Conservation (phyloP, 2,797 vertebrate genomes). For the Tadarida brasiliensis region DNA sequence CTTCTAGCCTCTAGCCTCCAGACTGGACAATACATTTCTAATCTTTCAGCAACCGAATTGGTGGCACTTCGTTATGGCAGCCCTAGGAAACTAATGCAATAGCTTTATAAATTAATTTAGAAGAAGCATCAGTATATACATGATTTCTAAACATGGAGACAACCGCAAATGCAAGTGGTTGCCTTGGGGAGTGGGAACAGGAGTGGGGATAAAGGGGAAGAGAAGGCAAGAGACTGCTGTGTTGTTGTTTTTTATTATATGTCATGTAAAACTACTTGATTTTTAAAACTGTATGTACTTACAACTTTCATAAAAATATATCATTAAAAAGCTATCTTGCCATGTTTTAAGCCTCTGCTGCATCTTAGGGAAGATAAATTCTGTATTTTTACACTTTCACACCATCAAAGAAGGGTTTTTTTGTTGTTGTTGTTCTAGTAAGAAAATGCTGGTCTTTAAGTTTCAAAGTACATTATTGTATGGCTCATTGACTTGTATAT, state of each 20-base stretch:
- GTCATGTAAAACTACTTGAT: slow-evolving; percentile 12
- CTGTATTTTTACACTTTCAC: slow-evolving; percentile 19
- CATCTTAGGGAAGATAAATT: slow-evolving; percentile 58
- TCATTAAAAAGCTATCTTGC: slow-evolving; percentile 54
- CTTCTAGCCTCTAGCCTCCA: background rate
- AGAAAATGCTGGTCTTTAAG: slow-evolving; percentile 40
- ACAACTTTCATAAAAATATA: slow-evolving; percentile 48
- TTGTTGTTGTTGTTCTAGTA: background rate
- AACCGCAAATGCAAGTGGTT: background rate
- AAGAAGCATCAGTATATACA: background rate
- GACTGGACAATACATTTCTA: background rate
- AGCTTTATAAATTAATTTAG: background rate
- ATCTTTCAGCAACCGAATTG: background rate
- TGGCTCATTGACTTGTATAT: background rate
- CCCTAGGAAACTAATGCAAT: slow-evolving; percentile 15
- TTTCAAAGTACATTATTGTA: slow-evolving; percentile 25
- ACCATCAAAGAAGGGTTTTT: slow-evolving; percentile 2
- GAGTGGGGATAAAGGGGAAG: background rate
- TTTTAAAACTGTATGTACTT: slow-evolving; percentile 33
- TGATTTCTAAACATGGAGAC: background rate
- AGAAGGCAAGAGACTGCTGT: background rate
- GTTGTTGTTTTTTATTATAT: background rate
- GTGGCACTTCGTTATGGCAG: background rate
- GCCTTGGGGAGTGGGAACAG: background rate
- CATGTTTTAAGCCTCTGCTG: slow-evolving; percentile 44